Evolutionary conservation across 1,140 invertebrate genomes (phyloP), one percentile per base, ranked within the genome.

Genomic region (Plectus sambesii): DNA sequence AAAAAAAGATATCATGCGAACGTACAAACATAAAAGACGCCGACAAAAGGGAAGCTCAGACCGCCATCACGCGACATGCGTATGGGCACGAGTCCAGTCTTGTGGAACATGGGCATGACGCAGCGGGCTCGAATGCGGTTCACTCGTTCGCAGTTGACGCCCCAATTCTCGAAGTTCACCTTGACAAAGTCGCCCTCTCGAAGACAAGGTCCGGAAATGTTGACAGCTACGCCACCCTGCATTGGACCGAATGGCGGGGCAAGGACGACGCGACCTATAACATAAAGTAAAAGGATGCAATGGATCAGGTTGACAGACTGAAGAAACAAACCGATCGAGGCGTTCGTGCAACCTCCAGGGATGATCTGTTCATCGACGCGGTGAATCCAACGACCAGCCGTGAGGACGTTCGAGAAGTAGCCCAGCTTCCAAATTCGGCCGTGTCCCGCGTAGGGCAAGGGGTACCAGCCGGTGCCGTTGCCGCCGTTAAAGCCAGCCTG

Each of bases 401-500:
- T 81, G 15, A 55, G 26, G 17, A 55, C 53, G 38, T 55, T 55
- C 9, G 42, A 47, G 27, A 55, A 55, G 25, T 55, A 52, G 20
- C 49, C 50, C 6, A 55, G 36, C 35, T 55, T 55, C 49, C 49
- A 53, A 5, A 53, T 29, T 23, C 53, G 29, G 29, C 53, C 53
- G 41, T 55, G 40, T 23, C 53, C 53, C 20, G 53, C 47, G 38
- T 55, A 55, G 26, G 53, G 53, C 17, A 55, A 29, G 15, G 39
- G 84, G 69, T 82, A 89, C 48, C 80, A 81, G 65, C 82, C 78
- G 1, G 87, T 94, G 12, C 85, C 87, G 64, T 94, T 94, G 49
- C 88, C 88, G 42, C 83, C 87, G 66, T 94, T 93, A 71, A 93
- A 94, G 27, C 88, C 88, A 61, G 92, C 80, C 83, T 86, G 59